Evolutionary conservation across 2,797 vertebrate species (phyloP), one percentile per base, ranked within the genome.

Genomic region (Balearica regulorum): DNA sequence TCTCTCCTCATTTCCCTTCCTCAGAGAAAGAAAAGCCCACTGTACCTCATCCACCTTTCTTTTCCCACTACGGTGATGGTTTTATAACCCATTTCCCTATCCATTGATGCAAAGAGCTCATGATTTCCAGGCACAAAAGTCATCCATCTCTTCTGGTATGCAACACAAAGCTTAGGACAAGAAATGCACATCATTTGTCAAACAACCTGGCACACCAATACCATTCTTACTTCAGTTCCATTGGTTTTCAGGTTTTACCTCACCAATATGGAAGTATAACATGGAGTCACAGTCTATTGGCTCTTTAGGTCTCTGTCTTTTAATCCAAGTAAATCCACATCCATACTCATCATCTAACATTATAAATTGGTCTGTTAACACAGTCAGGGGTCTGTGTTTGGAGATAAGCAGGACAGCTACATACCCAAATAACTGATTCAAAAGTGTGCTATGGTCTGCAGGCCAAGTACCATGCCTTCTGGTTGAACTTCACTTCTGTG

Each of bases 251-350:
- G 51, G 39, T 21, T 61, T 82, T 7, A 31, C 49, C 53, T 54
- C 33, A 69, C 16, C 54, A 18, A 1, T 41, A 44, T 20, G 31
- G 28, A 89, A 55, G n/a, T 5, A 39, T 13, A 49, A 25, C 31
- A 16, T 1, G 0, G 3, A 62, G 29, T 13, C 29, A 16, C 0
- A 0, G 24, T 9, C 26, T 2, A 53, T 0, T 54, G 39, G 26
- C 6, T 64, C 33, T 64, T 68, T 16, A 79, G 14, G 37, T 55
- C 29, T 48, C 58, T 28, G 43, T 33, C 24, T 48, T 54, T 88
- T 43, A 44, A 55, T 39, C 16, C 68, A 79, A 37, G 29, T 60
- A 65, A 6, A 53, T 28, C 31, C 54, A 83, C 25, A 76, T 12
- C 31, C 37, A 37, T 10, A 43, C 13, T 46, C n/a, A 65, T 16